phyloP scores from a whole-genome alignment of 2,888 invertebrate species.

The Tipula lateralis region DNA sequence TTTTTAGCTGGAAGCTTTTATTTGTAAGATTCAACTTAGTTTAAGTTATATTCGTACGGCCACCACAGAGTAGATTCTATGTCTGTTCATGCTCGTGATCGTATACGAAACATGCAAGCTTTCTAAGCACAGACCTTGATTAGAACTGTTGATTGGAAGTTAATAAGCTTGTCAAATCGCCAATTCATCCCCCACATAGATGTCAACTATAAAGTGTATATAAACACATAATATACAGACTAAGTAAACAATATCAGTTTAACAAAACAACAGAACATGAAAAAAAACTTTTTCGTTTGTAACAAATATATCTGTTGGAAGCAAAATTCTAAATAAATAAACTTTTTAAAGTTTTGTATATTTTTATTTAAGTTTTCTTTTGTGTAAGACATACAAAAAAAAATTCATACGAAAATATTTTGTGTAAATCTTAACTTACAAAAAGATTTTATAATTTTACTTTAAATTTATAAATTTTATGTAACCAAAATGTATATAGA shows the following conservation, averaged over 20 bases:
- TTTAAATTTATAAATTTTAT: not conserved
- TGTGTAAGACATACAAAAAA: not conserved
- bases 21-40: too few relatives aligned
- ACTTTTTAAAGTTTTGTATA: not conserved
- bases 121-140: too few relatives aligned
- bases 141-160: too few relatives aligned
- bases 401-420: not conserved
- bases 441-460: not conserved
- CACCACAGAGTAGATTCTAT: too few relatives aligned
- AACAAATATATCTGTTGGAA: not conserved
- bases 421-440: not conserved
- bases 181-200: not conserved
- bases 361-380: not conserved
- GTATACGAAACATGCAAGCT: too few relatives aligned
- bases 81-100: too few relatives aligned
- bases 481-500: not conserved
- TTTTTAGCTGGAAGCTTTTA: too few relatives aligned
- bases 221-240: not conserved
- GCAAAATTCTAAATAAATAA: not conserved
- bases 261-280: not conserved
- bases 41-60: too few relatives aligned
- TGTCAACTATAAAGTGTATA: not conserved
- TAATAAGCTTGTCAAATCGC: not conserved
- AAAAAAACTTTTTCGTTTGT: not conserved
- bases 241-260: conserved; percentile 1